Evolutionary conservation across 2,888 invertebrate genomes (phyloP), one percentile per base, ranked within the genome.

Genomic region (Plebejus argus): DNA sequence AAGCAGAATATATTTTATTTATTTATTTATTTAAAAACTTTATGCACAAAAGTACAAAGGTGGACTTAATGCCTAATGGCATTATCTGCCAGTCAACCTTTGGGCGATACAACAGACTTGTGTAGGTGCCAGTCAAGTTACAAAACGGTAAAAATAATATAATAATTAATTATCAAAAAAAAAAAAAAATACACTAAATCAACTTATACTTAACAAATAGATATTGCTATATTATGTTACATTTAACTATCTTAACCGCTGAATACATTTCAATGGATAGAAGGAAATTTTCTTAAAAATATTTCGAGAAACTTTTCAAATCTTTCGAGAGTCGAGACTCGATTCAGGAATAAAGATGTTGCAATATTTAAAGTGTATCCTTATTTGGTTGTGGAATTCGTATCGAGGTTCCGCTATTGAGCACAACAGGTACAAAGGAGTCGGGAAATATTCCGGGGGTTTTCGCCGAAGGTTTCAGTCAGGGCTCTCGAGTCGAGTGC

Each of bases 331-430:
- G 12, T 66, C 28, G 28, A 66, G 28, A 33, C 23, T 66, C 28
- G 28, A 66, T 33, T 66, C 18, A 15, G 23, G 1, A 33, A 66
- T 66, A 66, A 66, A 28, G 66, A 66, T 66, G 66, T 33, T 18
- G 66, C 23, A 23, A 23, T 66, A 66, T 66, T 66, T 28, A 66
- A 66, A 66, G 28, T 66, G 28, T 66, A 66, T 66, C 66, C 61
- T 61, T 61, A 61, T 61, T 28, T 66, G 12, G 23, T 23, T 10
- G 7, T 58, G n/a, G 58, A 7, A 20, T 58, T 20, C 58, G 23
- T 66, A 66, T 33, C 28, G 1, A 5, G 28, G 28, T 33, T 28
- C 66, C 15, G 28, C 10, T 28, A 4, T 66, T 28, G 61, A 66
- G 23, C 28, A 66, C 66, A 66, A 66, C 33, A 28, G 23, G 61